These are phyloP conservation scores for Temnothorax curvispinosus DNA, from an alignment of 1,140 invertebrate genomes.

Conservation along the genomic window DNA sequence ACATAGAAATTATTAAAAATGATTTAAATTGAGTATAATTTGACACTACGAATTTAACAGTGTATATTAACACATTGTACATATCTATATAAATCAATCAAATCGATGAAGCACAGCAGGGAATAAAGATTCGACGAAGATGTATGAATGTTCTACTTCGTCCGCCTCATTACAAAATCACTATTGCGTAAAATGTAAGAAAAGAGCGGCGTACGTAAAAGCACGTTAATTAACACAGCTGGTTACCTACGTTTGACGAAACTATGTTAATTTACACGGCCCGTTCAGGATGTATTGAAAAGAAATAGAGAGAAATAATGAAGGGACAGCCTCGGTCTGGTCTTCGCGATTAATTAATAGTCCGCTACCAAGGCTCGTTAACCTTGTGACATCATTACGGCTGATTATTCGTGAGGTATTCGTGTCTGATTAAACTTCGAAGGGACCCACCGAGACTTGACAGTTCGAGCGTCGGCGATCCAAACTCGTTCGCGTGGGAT, in stretches of 20 bases:
- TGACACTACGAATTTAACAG: too few relatives aligned
- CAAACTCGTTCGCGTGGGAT: conserved; percentile 9
- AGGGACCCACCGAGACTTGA: neutral
- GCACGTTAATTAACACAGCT: conserved; percentile 22
- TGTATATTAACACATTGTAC: neutral
- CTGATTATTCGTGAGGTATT: neutral
- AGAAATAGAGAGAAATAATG: neutral
- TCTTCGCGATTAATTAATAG: conserved; percentile 13
- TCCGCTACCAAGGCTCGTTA: neutral
- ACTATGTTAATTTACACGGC: neutral
- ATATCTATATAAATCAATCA: neutral
- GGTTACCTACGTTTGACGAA: conserved; percentile 28
- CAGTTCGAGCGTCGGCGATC: neutral
- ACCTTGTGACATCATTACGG: conserved; percentile 35
- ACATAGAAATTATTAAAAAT: too few relatives aligned
- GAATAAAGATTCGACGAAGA: neutral
- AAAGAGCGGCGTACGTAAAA: conserved; percentile 10
- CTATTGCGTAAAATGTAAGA: conserved; percentile 16
- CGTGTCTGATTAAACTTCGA: neutral
- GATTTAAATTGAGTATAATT: too few relatives aligned
- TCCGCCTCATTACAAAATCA: neutral
- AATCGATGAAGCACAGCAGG: neutral
- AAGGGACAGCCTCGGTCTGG: neutral
- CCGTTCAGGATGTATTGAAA: neutral
- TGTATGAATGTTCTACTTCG: neutral